Percentiles rank a stretch among this genome's conserved stretches.
phyloP scores from a whole-genome alignment of 1,140 invertebrate species.

The Sminthurides bifidus region DNA sequence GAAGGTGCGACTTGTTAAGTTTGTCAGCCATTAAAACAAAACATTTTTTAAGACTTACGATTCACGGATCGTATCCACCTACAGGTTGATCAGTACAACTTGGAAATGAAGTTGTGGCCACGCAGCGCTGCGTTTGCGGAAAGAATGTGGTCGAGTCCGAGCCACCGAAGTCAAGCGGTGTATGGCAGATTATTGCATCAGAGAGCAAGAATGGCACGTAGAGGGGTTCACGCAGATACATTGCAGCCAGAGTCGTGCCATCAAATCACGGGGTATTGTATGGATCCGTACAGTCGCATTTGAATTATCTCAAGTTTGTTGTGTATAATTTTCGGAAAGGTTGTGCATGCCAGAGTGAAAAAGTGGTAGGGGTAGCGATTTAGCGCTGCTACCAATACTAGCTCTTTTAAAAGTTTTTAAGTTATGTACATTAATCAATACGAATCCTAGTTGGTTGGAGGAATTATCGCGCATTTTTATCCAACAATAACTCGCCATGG shows the following conservation, averaged over 20 bases:
- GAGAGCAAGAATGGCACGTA: conserved; percentile 32
- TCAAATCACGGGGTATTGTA: conserved; percentile 40
- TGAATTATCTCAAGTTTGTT: no score
- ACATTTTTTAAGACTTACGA: background rate
- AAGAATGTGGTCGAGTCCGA: conserved; percentile 35
- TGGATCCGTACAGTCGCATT: conserved; percentile 21
- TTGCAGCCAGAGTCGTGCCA: conserved; percentile 48
- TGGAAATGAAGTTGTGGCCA: conserved; percentile 34
- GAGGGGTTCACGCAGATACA: conserved; percentile 33
- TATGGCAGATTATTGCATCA: conserved; percentile 33
- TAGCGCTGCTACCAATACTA: no score
- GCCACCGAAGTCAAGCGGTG: conserved; percentile 24
- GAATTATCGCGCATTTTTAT: no score
- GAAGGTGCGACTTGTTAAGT: conserved; percentile 40
- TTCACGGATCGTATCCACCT: background rate
- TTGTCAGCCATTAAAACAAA: background rate
- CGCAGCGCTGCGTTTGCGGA: conserved; percentile 34
- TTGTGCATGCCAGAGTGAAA: no score
- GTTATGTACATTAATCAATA: no score
- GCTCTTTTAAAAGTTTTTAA: no score
- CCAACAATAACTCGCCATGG: no score
- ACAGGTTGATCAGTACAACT: conserved; percentile 28
- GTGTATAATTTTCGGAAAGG: no score
- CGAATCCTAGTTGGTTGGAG: no score
- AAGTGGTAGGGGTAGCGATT: no score